These are phyloP conservation scores for Sebastes minor DNA, from an alignment of 2,797 vertebrate species.

Conservation along the genomic window DNA sequence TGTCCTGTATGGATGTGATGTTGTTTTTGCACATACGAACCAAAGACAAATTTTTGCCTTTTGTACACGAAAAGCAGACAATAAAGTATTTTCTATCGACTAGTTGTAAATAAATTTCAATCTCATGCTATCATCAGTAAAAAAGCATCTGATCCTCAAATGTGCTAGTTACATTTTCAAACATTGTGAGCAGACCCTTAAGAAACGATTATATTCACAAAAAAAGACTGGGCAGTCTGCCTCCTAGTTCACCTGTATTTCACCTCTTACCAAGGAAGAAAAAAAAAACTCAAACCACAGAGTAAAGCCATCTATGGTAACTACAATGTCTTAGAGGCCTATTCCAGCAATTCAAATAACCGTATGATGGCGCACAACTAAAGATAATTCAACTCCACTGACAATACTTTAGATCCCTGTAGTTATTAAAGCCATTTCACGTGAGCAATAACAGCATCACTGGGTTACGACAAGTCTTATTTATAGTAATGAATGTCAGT, in stretches of 20 bases:
- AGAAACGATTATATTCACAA: slow-evolving; percentile 11
- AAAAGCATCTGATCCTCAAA: background rate
- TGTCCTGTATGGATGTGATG: too few relatives aligned
- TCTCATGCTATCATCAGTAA: background rate
- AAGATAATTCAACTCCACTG: slow-evolving; percentile 7
- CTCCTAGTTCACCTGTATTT: slow-evolving; percentile 3
- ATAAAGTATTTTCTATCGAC: too few relatives aligned
- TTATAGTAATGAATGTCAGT: slow-evolving; percentile 78
- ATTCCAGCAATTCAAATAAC: slow-evolving; percentile 19
- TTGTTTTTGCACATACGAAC: too few relatives aligned
- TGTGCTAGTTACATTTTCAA: background rate
- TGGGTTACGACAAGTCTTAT: slow-evolving; percentile 68
- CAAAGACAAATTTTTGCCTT: too few relatives aligned
- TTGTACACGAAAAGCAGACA: too few relatives aligned
- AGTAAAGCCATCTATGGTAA: background rate
- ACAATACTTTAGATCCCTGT: slow-evolving; percentile 17
- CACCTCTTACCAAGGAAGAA: background rate
- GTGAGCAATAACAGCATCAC: slow-evolving; percentile 55
- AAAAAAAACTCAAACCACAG: background rate
- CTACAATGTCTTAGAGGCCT: background rate
- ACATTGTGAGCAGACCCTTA: background rate
- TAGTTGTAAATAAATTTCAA: too few relatives aligned
- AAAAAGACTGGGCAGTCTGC: background rate
- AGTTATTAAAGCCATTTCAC: slow-evolving; percentile 46
- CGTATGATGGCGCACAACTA: background rate